These are phyloP conservation scores for Florisuga fusca DNA, from an alignment of 2,797 vertebrate genomes.

Conservation along the genomic window DNA sequence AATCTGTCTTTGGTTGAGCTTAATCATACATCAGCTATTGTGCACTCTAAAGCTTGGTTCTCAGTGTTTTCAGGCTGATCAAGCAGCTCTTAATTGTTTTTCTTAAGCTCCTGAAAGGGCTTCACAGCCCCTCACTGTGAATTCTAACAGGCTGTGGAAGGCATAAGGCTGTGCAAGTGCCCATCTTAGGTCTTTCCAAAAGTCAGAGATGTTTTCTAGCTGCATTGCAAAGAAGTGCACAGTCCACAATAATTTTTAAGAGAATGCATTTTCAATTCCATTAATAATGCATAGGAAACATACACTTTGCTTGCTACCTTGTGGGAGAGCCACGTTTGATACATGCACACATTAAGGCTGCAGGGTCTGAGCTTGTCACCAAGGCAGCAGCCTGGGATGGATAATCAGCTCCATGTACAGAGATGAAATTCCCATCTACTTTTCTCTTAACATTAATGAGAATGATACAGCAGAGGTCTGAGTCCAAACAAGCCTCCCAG, in stretches of 20 bases:
- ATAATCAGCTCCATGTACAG: constrained; percentile 43
- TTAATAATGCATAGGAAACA: constrained; percentile 69
- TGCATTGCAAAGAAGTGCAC: neutral
- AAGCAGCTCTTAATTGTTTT: neutral
- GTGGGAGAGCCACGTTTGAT: constrained; percentile 41
- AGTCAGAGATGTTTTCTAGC: neutral
- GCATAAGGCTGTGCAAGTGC: neutral
- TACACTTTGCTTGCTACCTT: constrained; percentile 32
- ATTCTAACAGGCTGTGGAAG: neutral
- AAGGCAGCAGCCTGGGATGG: constrained; percentile 24
- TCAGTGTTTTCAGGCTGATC: constrained; percentile 39
- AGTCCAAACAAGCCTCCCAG: neutral
- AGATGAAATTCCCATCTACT: constrained; percentile 20
- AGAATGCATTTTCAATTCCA: constrained; percentile 49
- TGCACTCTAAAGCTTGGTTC: constrained; percentile 29
- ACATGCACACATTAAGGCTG: neutral
- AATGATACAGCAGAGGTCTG: neutral
- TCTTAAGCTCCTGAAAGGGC: neutral
- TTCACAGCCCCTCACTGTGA: neutral
- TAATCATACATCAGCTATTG: neutral
- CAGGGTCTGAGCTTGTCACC: constrained; percentile 37
- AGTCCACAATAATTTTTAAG: constrained; percentile 60
- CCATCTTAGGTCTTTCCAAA: neutral
- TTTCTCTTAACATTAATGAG: constrained; percentile 19
- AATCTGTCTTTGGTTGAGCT: constrained; percentile 66